Base-by-base conservation (phyloP, 2,888 invertebrate species). In the Nymphalis polychloros region DNA sequence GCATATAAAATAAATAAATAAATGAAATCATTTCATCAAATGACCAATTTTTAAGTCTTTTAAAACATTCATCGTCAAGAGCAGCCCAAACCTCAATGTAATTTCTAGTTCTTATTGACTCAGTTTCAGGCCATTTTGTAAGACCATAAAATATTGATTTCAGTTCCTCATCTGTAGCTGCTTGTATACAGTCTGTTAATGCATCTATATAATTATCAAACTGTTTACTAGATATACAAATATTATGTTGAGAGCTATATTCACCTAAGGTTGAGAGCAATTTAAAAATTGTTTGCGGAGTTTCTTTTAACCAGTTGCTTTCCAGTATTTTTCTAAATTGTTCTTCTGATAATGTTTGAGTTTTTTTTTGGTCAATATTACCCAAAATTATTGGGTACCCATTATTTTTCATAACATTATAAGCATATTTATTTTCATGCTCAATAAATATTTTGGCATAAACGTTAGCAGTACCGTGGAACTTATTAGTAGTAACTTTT, bases 31-130 rank as follows among this genome's bases (percentile, higher is more conserved):
- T 77, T 75, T 94, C 88, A 61, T 94, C 89, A 17, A 83, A 78
- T 20, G 90, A 81, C 95, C 95, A 95, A 0, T 80, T 75, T 81
- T 80, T 72, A 0, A 87, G 75, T 73, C 90, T 80, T 17, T 81
- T 83, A 19, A 93, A 81, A 77, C 96, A 96, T 65, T 94, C 94
- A 74, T 94, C 93, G 80, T 97, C 96, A 60, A 97, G 79, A 16
- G 94, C 93, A 63, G 93, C 94, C 95, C 95, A 95, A 1, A 96
- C 84, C 77, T 94, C 94, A 67, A 93, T 90, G 77, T 89, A 95
- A 82, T 95, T 95, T 69, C 93, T 92, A 5, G 93, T 89, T 64
- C 91, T 87, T 10, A 93, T 84, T 0, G 93, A 91, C 20, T 84
- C 82, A 19, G 94, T 90, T 61, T 84, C 81, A 0, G 95, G 94